A percentile compares a stretch with the other conserved stretches of the same genome.
Conservation (phyloP, 2,888 invertebrate species). For the Nomada ruficornis region DNA sequence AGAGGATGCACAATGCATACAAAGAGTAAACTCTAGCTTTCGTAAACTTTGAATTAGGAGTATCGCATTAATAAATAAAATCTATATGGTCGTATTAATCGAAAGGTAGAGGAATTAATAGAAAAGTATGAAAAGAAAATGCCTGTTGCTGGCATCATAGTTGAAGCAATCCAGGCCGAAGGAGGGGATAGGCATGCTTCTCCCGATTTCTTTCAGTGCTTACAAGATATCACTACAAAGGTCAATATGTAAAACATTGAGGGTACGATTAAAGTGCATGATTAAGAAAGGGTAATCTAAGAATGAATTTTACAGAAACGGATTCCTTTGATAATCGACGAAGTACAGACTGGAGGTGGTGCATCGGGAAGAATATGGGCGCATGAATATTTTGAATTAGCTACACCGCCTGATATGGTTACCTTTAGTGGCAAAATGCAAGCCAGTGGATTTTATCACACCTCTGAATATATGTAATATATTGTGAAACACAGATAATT, state of each 20-base stretch:
- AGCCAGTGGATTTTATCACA: conserved; percentile 96
- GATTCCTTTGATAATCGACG: conserved; percentile 90
- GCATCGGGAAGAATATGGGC: conserved; percentile 99
- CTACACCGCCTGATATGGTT: conserved; percentile 94
- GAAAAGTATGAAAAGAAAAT: conserved; percentile 87
- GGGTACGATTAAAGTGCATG: background rate
- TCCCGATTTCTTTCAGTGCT: conserved; percentile 92
- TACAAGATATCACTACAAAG: conserved; percentile 92
- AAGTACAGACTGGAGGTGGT: conserved; percentile 99
- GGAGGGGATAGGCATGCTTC: conserved; percentile 98
- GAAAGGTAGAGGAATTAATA: conserved; percentile 90
- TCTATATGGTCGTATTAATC: background rate
- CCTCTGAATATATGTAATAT: conserved; percentile 69
- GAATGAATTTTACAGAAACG: conserved; percentile 34
- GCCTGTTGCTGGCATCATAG: conserved; percentile 96
- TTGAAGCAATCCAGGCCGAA: conserved; percentile 98
- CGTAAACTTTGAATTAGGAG: background rate
- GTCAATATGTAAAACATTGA: conserved; percentile 81
- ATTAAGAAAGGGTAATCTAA: background rate
- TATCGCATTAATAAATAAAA: background rate
- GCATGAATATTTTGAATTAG: conserved; percentile 95
- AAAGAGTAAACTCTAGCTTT: conserved; percentile 35
- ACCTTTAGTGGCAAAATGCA: conserved; percentile 99
- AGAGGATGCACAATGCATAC: conserved; percentile 44
- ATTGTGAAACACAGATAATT: background rate